Evolutionary conservation across 2,797 vertebrate genomes (phyloP).

Genomic region (Neosalanx taihuensis): DNA sequence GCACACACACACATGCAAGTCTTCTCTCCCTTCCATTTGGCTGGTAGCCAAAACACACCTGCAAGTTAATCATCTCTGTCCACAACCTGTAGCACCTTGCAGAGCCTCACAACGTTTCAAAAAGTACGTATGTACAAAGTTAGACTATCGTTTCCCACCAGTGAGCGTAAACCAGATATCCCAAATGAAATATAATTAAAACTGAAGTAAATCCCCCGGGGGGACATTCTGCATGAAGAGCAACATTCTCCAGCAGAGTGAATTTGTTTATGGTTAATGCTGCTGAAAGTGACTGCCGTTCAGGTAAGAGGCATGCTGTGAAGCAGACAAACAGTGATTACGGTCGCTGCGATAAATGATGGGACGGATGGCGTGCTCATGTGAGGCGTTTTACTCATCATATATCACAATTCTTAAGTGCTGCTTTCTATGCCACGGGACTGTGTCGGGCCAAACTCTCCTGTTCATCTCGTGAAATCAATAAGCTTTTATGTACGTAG

Average conservation of each 20-base stretch:
- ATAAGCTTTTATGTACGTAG: slow-evolving; percentile 59
- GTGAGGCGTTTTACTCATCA: slow-evolving; percentile 64
- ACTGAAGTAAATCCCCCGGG: slow-evolving; percentile 30
- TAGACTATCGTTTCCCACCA: too few species aligned
- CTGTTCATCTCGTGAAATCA: slow-evolving; percentile 53
- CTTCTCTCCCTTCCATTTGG: slow-evolving; percentile 56
- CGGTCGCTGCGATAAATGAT: slow-evolving; percentile 65
- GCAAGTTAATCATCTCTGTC: slow-evolving; percentile 40
- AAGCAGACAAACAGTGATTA: slow-evolving; percentile 73
- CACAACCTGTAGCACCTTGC: not conserved
- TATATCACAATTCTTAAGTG: slow-evolving; percentile 71
- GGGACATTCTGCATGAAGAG: slow-evolving; percentile 19
- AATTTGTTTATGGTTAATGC: slow-evolving; percentile 56
- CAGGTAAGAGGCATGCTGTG: slow-evolving; percentile 63
- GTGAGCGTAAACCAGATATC: slow-evolving; percentile 31
- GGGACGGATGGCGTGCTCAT: slow-evolving; percentile 59
- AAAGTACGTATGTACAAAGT: too few species aligned
- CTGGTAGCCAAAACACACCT: slow-evolving; percentile 43
- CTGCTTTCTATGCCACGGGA: slow-evolving; percentile 46
- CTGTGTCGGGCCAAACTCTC: slow-evolving; percentile 41
- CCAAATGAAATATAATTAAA: slow-evolving; percentile 40
- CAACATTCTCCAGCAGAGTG: slow-evolving; percentile 29
- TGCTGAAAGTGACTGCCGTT: slow-evolving; percentile 54
- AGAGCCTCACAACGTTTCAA: too few species aligned
- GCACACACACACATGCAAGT: not conserved